A percentile compares a stretch with the other conserved stretches of the same genome.
phyloP scores from a whole-genome alignment of 2,888 invertebrate species.

The Drosophila melanosoma region DNA sequence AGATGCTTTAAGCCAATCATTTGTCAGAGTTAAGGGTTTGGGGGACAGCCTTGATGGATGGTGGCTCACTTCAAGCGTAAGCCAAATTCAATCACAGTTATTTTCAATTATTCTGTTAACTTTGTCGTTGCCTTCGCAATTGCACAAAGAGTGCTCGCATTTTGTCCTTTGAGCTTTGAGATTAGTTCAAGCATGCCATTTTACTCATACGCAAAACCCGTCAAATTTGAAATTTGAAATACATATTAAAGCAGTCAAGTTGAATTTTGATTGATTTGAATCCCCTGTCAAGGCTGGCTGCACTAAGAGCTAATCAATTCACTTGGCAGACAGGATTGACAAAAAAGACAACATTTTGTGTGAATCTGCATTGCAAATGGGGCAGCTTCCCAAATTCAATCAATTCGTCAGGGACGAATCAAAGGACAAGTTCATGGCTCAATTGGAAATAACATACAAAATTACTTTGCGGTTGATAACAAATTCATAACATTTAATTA shows the following conservation, averaged over 20 bases:
- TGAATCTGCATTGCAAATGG: constrained; percentile 46
- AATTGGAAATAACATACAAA: constrained; percentile 37
- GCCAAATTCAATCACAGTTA: constrained; percentile 70
- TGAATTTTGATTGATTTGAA: constrained; percentile 64
- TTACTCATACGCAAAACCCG: constrained; percentile 67
- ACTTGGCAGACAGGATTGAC: constrained; percentile 14
- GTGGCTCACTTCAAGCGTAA: constrained; percentile 69
- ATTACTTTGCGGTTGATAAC: constrained; percentile 59
- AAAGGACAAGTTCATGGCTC: neutral
- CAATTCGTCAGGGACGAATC: neutral
- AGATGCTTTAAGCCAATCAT: constrained; percentile 47
- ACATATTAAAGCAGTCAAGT: neutral
- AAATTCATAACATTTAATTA: constrained; percentile 78
- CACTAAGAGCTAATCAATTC: constrained; percentile 57
- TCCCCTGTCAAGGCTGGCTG: constrained; percentile 40
- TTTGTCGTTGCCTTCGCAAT: constrained; percentile 23
- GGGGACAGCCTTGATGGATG: constrained; percentile 61
- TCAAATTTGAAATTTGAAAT: constrained; percentile 59
- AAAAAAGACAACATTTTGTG: neutral
- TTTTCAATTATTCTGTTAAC: constrained; percentile 59
- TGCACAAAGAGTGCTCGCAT: constrained; percentile 16
- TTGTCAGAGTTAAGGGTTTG: neutral
- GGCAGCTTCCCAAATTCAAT: constrained; percentile 23
- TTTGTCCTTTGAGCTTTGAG: constrained; percentile 11
- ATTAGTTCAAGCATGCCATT: constrained; percentile 61